Conservation (phyloP, 2,888 invertebrate species). For the Sceliomorpha sp. region DNA sequence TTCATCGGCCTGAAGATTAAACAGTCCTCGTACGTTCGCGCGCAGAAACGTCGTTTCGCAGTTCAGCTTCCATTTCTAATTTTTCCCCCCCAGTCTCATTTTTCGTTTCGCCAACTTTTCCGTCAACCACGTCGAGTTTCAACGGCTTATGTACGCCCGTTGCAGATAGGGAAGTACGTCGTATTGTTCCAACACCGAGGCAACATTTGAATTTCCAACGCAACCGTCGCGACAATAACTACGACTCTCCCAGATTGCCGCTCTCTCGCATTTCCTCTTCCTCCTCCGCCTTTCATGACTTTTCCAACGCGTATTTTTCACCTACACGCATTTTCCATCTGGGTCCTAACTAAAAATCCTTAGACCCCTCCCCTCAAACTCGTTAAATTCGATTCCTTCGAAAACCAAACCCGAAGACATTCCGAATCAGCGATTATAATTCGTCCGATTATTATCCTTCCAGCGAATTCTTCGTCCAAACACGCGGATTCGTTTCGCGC, state of each 20-base stretch:
- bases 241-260: too few relatives aligned
- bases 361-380: too few relatives aligned
- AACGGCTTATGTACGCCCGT: constrained; percentile 34
- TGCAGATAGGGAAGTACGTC: constrained; percentile 29
- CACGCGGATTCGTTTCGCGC: too few relatives aligned
- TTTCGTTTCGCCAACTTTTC: constrained; percentile 46
- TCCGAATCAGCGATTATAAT: too few relatives aligned
- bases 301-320: constrained; percentile 39
- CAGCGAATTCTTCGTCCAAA: too few relatives aligned
- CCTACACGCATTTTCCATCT: not conserved
- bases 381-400: too few relatives aligned
- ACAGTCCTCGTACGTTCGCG: too few relatives aligned
- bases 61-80: constrained; percentile 33
- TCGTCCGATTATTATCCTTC: too few relatives aligned
- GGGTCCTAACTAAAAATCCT: too few relatives aligned
- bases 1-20: too few relatives aligned
- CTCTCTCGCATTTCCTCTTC: constrained; percentile 20
- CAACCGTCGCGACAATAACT: constrained; percentile 45
- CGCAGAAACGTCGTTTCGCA: too few relatives aligned
- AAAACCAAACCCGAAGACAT: too few relatives aligned
- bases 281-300: constrained; percentile 21
- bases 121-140: constrained; percentile 33
- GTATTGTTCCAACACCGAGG: constrained; percentile 43
- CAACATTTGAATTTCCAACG: constrained; percentile 57
- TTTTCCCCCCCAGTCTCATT: constrained; percentile 22